A percentile compares a stretch with the other conserved stretches of the same genome.
Evolutionary conservation across 2,113 vertebrate species (phyloP).

Genomic region (Tetraodon nigroviridis): DNA sequence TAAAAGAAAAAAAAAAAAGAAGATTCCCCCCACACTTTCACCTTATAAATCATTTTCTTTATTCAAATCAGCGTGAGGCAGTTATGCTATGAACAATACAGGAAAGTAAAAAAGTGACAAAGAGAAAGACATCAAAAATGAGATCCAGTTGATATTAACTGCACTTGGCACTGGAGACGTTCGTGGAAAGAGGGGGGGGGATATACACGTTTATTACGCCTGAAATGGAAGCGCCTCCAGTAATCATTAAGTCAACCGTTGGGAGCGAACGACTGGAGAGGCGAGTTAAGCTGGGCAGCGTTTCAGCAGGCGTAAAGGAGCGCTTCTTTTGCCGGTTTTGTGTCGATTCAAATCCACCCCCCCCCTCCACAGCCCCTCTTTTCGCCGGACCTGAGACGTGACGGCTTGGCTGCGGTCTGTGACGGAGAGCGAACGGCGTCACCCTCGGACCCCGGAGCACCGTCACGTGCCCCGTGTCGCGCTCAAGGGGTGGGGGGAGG

Average conservation of each 20-base stretch:
- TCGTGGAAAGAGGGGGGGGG: conserved; percentile 64
- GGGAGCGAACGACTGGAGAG: conserved; percentile 39
- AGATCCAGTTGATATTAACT: conserved; percentile 77
- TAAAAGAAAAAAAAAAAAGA: conserved; percentile 13
- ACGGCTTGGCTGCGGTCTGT: not conserved
- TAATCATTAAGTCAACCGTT: conserved; percentile 35
- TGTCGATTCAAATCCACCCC: conserved; percentile 23
- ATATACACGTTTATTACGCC: conserved; percentile 70
- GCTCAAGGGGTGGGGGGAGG: no score
- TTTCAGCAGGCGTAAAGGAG: conserved; percentile 40
- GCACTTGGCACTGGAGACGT: conserved; percentile 80
- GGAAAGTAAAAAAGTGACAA: conserved; percentile 62
- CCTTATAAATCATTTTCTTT: conserved; percentile 82
- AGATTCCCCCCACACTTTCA: conserved; percentile 29
- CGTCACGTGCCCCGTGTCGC: conserved; percentile 44
- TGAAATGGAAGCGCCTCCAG: conserved; percentile 63
- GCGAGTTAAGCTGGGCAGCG: conserved; percentile 65
- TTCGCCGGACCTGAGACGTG: not conserved
- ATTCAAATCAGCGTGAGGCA: conserved; percentile 83
- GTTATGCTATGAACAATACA: conserved; percentile 73
- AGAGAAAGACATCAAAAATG: conserved; percentile 60
- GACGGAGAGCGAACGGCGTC: conserved; percentile 45
- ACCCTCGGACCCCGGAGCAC: conserved; percentile 45
- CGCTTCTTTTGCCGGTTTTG: conserved; percentile 24
- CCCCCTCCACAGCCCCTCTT: no score